Base-by-base conservation (phyloP, 1,140 invertebrate genomes). In the Popillia japonica region DNA sequence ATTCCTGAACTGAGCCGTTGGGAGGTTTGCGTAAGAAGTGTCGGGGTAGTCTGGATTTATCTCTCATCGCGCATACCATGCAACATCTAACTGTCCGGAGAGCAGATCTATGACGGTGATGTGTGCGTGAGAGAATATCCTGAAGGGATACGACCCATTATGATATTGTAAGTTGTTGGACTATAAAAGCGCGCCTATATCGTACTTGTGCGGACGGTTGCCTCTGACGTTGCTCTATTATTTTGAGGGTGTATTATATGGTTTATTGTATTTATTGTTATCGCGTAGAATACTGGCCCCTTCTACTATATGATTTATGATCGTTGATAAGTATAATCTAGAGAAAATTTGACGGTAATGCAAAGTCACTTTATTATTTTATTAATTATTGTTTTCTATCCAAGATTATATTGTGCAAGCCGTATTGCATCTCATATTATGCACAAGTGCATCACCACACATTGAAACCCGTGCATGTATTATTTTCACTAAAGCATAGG, bases 1-100 rank as follows among this genome's bases (percentile, higher is more conserved):
- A 48, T 48, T 48, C 44, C 44, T 48, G 17, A 48, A 48, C 44
- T n/a, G 44, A 48, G 44, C 44, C 44, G 17, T 48, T 48, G 44
- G 44, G 44, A 6, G 44, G n/a, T n/a, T 14, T 48, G 44, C 11
- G 44, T 48, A 48, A 48, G 44, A 48, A 48, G 44, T 14, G 11
- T 4, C 44, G 17, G 3, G 44, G 44, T 48, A n/a, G 44, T n/a
- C 6, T 8, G 11, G 8, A 14, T 48, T 48, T n/a, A 48, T n/a
- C 44, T n/a, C 11, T 14, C 44, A 14, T n/a, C 17, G 6, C 10
- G 44, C 4, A n/a, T n/a, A n/a, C n/a, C n/a, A n/a, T n/a, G 44
- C 44, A 48, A 14, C 10, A 3, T 14, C 6, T 42, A 42, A 42
- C 41, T 42, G 41, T 48, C 44, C 44, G 11, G 17, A n/a, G 17